A percentile compares a stretch with the other conserved stretches of the same genome.
Evolutionary conservation across 2,797 vertebrate genomes (phyloP).

Genomic region (Neostethus bicornis): DNA sequence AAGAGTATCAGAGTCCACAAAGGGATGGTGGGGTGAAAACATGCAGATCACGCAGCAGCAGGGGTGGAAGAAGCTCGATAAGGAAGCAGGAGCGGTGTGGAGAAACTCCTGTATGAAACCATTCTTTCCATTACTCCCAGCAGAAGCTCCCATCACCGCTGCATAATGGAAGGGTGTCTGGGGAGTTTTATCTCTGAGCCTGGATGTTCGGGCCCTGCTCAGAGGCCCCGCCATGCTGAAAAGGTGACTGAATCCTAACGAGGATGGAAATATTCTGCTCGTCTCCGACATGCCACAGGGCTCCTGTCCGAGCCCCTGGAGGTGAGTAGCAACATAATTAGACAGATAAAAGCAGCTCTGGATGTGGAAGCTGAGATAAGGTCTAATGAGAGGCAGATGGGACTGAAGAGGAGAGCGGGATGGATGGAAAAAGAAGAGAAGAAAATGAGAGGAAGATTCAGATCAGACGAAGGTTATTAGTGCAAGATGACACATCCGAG

Average conservation of each 20-base stretch:
- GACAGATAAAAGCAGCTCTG: constrained; percentile 75
- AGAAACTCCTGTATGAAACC: constrained; percentile 48
- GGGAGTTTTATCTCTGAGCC: constrained; percentile 74
- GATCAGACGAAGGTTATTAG: constrained; percentile 67
- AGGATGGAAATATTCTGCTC: constrained; percentile 30
- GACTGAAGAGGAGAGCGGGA: constrained; percentile 29
- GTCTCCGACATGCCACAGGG: constrained; percentile 63
- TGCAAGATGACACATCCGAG: constrained; percentile 53
- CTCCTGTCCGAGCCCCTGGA: constrained; percentile 63
- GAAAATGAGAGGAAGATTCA: constrained; percentile 32
- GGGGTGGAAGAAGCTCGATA: constrained; percentile 56
- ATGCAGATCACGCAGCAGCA: constrained; percentile 43
- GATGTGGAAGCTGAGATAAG: constrained; percentile 76
- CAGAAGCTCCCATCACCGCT: constrained; percentile 58
- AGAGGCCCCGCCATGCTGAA: constrained; percentile 56
- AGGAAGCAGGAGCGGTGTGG: constrained; percentile 42
- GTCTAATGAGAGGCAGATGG: constrained; percentile 74
- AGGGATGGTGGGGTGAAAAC: constrained; percentile 50
- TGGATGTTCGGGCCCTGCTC: constrained; percentile 57
- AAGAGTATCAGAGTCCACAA: constrained; percentile 35
- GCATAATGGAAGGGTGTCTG: constrained; percentile 66
- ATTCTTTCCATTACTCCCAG: constrained; percentile 33
- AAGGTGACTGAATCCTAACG: constrained; percentile 72
- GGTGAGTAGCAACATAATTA: constrained; percentile 83
- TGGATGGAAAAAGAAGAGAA: constrained; percentile 25